phyloP scores from a whole-genome alignment of 2,888 invertebrate species.

The Marasmarcha lunaedactyla region DNA sequence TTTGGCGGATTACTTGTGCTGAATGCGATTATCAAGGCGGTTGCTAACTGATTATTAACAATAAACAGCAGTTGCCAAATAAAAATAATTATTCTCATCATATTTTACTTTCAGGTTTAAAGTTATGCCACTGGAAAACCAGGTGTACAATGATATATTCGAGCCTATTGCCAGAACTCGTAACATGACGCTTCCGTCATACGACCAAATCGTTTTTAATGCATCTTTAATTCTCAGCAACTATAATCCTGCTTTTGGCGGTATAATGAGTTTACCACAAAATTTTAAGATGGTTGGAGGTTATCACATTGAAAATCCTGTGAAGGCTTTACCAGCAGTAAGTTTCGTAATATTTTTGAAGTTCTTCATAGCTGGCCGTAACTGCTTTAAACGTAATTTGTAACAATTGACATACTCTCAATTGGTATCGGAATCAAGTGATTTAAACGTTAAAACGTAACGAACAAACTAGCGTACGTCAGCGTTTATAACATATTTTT shows the following conservation, averaged over 20 bases:
- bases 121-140: slow-evolving; percentile 13
- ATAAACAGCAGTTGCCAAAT: too few relatives aligned
- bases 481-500: too few relatives aligned
- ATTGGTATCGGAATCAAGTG: too few relatives aligned
- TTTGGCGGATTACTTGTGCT: too few relatives aligned
- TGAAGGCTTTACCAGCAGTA: slow-evolving; percentile 20
- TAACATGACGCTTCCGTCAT: slow-evolving; percentile 17
- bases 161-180: slow-evolving; percentile 14
- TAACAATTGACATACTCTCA: too few relatives aligned
- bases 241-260: slow-evolving; percentile 14
- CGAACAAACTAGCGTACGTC: too few relatives aligned
- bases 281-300: slow-evolving; percentile 18
- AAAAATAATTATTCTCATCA: too few relatives aligned
- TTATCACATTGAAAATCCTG: slow-evolving; percentile 12
- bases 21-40: not conserved
- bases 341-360: not conserved
- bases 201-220: slow-evolving; percentile 19
- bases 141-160: slow-evolving; percentile 14
- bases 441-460: too few relatives aligned
- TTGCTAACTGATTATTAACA: not conserved
- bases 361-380: too few relatives aligned
- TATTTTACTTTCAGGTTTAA: not conserved
- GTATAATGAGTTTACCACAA: slow-evolving; percentile 12
- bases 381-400: too few relatives aligned
- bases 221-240: slow-evolving; percentile 22